Conservation (phyloP, 1,140 invertebrate genomes). For the Drosophila cardini region DNA sequence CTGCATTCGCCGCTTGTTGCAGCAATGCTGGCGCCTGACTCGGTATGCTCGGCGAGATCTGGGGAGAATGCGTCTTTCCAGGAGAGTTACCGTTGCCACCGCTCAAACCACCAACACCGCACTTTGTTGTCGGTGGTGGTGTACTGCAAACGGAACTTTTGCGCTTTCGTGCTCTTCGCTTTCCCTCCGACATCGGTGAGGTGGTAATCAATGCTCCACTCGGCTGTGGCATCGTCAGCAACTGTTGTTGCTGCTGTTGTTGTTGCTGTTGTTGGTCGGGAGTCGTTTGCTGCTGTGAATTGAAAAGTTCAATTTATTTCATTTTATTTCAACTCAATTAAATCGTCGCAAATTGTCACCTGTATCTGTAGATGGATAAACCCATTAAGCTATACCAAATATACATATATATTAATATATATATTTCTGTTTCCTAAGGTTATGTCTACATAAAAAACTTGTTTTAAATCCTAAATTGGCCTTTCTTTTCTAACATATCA, state of each 20-base stretch:
- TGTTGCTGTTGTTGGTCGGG: slow-evolving; percentile 79
- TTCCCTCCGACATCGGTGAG: slow-evolving; percentile 86
- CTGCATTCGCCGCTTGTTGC: slow-evolving; percentile 65
- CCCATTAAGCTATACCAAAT: no score
- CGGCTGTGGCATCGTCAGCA: slow-evolving; percentile 88
- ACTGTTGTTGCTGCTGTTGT: slow-evolving; percentile 75
- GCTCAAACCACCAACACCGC: not conserved
- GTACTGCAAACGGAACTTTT: slow-evolving; percentile 64
- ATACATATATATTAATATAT: no score
- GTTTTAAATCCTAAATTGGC: no score
- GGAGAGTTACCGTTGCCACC: slow-evolving; percentile 40
- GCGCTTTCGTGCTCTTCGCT: slow-evolving; percentile 56
- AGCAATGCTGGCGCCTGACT: slow-evolving; percentile 76
- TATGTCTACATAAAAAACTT: no score
- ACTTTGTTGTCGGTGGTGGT: slow-evolving; percentile 19
- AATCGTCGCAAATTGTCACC: no score
- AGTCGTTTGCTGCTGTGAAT: slow-evolving; percentile 21
- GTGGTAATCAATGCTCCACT: slow-evolving; percentile 84
- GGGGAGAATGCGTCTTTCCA: slow-evolving; percentile 67
- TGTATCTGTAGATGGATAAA: no score
- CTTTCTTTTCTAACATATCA: no score
- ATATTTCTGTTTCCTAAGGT: no score
- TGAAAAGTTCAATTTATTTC: no score
- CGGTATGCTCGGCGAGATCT: slow-evolving; percentile 82
- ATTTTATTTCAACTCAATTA: no score